Conservation (phyloP, 1,140 invertebrate species). For the Aphelinus certus region DNA sequence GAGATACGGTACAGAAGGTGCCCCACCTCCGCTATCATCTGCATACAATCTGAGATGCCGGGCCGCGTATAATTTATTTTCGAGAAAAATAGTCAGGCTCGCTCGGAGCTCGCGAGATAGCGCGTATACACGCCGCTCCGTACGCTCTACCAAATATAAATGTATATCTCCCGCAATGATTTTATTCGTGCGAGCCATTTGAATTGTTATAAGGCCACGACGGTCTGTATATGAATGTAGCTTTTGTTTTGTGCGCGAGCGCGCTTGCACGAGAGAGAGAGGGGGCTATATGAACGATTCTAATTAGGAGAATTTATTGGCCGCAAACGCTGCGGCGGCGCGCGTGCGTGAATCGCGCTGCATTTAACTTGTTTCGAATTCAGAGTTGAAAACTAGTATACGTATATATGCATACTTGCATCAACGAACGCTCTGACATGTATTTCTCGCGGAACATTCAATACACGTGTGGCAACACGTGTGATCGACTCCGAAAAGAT, state of each 20-base stretch:
- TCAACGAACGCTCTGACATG: too few relatives aligned
- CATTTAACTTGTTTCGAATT: slow-evolving; percentile 29
- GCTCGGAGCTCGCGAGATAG: not conserved
- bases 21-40: slow-evolving; percentile 22
- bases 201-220: too few relatives aligned
- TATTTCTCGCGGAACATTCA: too few relatives aligned
- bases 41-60: slow-evolving; percentile 9
- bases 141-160: too few relatives aligned
- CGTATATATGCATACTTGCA: too few relatives aligned
- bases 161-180: not conserved
- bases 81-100: slow-evolving; percentile 1
- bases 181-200: slow-evolving; percentile 1
- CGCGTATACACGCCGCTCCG: not conserved
- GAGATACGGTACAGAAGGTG: not conserved
- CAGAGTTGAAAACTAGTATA: too few relatives aligned
- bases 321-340: not conserved
- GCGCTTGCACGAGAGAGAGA: too few relatives aligned
- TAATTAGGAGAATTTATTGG: slow-evolving; percentile 24
- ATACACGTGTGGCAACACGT: too few relatives aligned
- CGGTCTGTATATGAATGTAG: too few relatives aligned
- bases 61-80: slow-evolving; percentile 6
- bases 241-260: too few relatives aligned
- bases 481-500: too few relatives aligned
- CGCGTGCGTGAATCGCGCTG: slow-evolving; percentile 16
- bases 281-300: slow-evolving; percentile 12